A percentile compares a stretch with the other conserved stretches of the same genome.
These are phyloP conservation scores for Allacma fusca DNA, from an alignment of 2,888 invertebrate species.

Conservation along the genomic window DNA sequence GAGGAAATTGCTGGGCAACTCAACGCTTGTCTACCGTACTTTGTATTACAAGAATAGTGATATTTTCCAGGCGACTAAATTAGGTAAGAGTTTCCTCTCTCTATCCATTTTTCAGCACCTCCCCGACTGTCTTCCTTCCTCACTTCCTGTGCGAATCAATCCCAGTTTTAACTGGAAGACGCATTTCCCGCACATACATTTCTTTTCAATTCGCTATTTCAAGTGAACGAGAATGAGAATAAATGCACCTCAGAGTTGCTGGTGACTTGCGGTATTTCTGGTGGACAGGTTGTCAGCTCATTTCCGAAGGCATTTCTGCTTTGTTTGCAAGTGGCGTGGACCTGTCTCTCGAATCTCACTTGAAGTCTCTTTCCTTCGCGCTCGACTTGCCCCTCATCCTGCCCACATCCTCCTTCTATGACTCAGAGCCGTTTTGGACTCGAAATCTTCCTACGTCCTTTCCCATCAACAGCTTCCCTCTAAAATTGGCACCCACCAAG, in stretches of 20 bases:
- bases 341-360: slow-evolving; percentile 60
- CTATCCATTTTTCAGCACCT: neutral
- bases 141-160: neutral
- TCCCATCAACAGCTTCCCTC: slow-evolving; percentile 71
- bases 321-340: slow-evolving; percentile 57
- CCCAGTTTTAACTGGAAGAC: too few species aligned
- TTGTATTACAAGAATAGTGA: slow-evolving; percentile 89
- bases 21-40: slow-evolving; percentile 90
- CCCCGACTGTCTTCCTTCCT: neutral
- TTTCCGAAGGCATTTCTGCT: slow-evolving; percentile 41
- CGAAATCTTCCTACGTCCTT: slow-evolving; percentile 38
- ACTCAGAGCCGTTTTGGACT: slow-evolving; percentile 45
- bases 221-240: too few species aligned
- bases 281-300: slow-evolving; percentile 41
- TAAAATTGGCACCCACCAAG: slow-evolving; percentile 81
- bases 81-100: slow-evolving; percentile 71
- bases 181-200: too few species aligned
- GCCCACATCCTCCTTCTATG: slow-evolving; percentile 59
- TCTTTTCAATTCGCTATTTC: too few species aligned
- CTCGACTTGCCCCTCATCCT: slow-evolving; percentile 61
- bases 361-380: slow-evolving; percentile 61
- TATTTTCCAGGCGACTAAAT: slow-evolving; percentile 89
- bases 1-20: slow-evolving; percentile 80
- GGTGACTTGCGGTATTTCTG: neutral
- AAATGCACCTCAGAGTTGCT: too few species aligned